Conservation (phyloP, 1,140 invertebrate genomes). For the Drosophila nigrodunni region DNA sequence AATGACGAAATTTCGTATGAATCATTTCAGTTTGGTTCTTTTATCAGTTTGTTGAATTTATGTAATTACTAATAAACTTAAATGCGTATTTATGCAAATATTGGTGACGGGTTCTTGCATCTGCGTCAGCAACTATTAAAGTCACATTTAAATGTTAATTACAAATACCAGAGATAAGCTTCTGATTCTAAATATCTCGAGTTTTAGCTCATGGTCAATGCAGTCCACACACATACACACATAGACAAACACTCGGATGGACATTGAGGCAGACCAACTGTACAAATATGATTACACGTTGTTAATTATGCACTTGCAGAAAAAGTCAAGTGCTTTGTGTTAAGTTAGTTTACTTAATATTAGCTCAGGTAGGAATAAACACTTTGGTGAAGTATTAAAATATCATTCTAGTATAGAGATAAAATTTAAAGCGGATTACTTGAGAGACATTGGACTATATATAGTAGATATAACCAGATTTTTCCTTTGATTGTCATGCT, state of each 20-base stretch:
- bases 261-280: not conserved
- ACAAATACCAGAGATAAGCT: constrained; percentile 36
- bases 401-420: not conserved
- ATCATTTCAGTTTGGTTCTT: not conserved
- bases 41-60: constrained; percentile 29
- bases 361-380: not conserved
- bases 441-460: no score
- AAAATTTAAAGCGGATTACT: not conserved
- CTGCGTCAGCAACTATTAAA: constrained; percentile 21
- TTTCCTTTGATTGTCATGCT: no score
- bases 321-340: constrained; percentile 8
- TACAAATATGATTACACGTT: not conserved
- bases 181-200: constrained; percentile 7
- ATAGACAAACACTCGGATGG: not conserved
- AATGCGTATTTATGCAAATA: not conserved
- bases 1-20: constrained; percentile 15
- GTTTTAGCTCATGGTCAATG: constrained; percentile 18
- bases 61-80: not conserved
- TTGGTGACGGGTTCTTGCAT: constrained; percentile 9
- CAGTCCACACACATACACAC: not conserved
- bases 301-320: constrained; percentile 29
- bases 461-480: no score
- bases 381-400: no score
- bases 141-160: constrained; percentile 47
- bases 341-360: not conserved